A percentile compares a stretch with the other conserved stretches of the same genome.
Conservation (phyloP, 2,113 vertebrate species). For the Porphyrio hochstetteri region DNA sequence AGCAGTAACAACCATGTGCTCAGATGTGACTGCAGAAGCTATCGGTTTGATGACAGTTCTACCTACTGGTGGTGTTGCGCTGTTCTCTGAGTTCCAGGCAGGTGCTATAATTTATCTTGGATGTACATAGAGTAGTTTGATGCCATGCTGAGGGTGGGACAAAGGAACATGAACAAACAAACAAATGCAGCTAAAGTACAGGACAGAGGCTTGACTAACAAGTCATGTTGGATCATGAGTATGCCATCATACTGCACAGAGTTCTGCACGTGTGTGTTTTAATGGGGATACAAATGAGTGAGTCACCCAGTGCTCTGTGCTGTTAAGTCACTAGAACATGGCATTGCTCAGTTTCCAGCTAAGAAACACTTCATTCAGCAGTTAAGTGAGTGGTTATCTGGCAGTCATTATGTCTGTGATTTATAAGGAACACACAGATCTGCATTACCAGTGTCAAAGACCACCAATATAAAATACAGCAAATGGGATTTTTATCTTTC, state of each 20-base stretch:
- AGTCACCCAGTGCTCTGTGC: conserved; percentile 23
- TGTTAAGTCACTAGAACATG: conserved; percentile 39
- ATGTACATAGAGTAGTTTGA: background rate
- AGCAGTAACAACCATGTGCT: background rate
- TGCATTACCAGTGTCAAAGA: conserved; percentile 72
- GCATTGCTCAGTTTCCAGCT: conserved; percentile 66
- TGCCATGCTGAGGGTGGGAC: background rate
- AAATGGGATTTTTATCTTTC: conserved; percentile 84
- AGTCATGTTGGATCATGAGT: background rate
- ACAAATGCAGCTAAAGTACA: background rate
- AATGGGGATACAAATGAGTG: conserved; percentile 17
- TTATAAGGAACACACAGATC: conserved; percentile 76
- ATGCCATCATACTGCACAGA: background rate
- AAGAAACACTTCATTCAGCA: conserved; percentile 73
- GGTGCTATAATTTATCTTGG: background rate
- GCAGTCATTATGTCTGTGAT: conserved; percentile 77
- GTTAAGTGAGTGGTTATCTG: conserved; percentile 77
- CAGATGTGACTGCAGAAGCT: background rate
- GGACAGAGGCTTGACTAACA: background rate
- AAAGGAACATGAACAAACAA: background rate
- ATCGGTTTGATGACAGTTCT: background rate
- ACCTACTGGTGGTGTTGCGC: background rate
- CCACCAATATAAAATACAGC: conserved; percentile 77
- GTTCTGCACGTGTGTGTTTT: conserved; percentile 15
- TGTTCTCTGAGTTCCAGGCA: background rate